phyloP scores from a whole-genome alignment of 2,113 vertebrate genomes.

The Rhabdomys dilectus region DNA sequence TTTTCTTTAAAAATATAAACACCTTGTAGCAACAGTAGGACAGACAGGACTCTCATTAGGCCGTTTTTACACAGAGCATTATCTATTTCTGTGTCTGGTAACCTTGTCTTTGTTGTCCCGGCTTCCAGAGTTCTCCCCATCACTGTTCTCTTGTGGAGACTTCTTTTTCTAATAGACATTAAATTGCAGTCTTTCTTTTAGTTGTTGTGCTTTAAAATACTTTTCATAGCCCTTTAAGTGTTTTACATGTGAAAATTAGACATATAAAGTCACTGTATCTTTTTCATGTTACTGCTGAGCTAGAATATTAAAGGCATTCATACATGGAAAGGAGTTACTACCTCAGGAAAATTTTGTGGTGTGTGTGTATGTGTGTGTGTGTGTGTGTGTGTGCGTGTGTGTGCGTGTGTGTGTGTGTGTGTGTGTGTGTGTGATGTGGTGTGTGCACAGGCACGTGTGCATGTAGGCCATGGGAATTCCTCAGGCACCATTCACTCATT shows the following conservation, averaged over 20 bases:
- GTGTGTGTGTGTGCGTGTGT: background rate
- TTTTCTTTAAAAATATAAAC: conserved; percentile 51
- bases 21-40: background rate
- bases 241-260: conserved; percentile 52
- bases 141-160: background rate
- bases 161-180: conserved; percentile 32
- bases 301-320: conserved; percentile 63
- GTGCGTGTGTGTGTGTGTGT: too few species aligned
- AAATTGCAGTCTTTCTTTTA: conserved; percentile 51
- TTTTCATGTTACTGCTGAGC: conserved; percentile 54
- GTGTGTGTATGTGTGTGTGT: background rate
- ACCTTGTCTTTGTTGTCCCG: conserved; percentile 36
- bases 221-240: conserved; percentile 18
- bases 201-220: conserved; percentile 16
- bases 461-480: background rate
- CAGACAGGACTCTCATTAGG: background rate
- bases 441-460: background rate
- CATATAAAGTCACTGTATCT: conserved; percentile 26
- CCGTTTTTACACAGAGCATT: background rate
- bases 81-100: background rate
- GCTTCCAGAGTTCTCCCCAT: conserved; percentile 31
- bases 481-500: background rate
- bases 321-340: conserved; percentile 40
- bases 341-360: conserved; percentile 15
- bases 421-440: too few species aligned